Percentiles rank a stretch among this genome's conserved stretches.
Evolutionary conservation across 2,797 vertebrate genomes (phyloP).

Genomic region (Myotis planiceps): DNA sequence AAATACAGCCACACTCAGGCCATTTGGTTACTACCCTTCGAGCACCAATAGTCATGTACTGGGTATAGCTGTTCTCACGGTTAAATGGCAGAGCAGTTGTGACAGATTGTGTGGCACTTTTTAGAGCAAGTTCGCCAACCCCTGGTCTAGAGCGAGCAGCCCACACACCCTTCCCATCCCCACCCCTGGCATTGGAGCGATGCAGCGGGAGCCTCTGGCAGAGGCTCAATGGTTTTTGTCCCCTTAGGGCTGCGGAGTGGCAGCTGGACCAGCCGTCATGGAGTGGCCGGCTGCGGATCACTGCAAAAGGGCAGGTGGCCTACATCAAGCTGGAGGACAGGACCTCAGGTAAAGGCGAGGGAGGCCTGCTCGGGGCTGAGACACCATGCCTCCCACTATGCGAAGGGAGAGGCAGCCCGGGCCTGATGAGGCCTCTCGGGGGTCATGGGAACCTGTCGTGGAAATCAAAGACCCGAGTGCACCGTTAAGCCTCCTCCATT

Average conservation of each 20-base stretch:
- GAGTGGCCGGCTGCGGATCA: constrained; percentile 96
- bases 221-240: constrained; percentile 32
- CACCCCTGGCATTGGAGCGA: rapidly evolving
- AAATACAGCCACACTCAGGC: neutral
- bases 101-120: neutral
- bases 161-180: neutral
- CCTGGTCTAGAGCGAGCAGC: neutral
- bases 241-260: constrained; percentile 95
- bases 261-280: constrained; percentile 96
- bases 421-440: neutral
- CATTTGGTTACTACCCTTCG: neutral
- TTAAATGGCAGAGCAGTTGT: neutral
- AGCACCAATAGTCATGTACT: rapidly evolving
- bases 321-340: constrained; percentile 96
- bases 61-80: neutral
- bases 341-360: constrained; percentile 89
- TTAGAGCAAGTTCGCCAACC: neutral
- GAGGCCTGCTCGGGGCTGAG: neutral
- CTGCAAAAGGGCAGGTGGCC: constrained; percentile 91
- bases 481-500: neutral
- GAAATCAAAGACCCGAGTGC: rapidly evolving
- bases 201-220: neutral
- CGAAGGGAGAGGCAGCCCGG: neutral
- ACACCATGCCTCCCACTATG: rapidly evolving
- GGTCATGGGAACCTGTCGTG: neutral